These are phyloP conservation scores for Nothocercus nigrocapillus DNA, from an alignment of 2,113 vertebrate species.

Conservation along the genomic window DNA sequence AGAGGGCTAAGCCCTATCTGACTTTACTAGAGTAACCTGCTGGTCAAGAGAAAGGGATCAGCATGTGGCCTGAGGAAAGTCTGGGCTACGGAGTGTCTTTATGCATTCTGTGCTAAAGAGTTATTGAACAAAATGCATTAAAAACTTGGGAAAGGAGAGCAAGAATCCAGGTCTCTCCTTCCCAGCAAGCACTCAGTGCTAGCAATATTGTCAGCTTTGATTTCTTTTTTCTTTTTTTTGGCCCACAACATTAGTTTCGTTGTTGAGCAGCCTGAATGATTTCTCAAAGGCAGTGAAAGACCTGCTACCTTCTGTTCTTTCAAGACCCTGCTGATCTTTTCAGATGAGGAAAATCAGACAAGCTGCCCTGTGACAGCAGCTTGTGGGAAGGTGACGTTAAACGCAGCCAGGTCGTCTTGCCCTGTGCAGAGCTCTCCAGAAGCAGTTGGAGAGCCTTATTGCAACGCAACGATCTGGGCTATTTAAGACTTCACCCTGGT, in stretches of 20 bases:
- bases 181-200: neutral
- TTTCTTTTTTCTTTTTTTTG: constrained; percentile 32
- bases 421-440: constrained; percentile 12
- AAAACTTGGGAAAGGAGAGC: neutral
- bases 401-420: constrained; percentile 5
- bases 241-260: neutral
- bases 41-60: neutral
- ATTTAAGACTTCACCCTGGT: constrained; percentile 24
- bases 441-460: constrained; percentile 24
- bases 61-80: neutral
- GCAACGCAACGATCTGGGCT: neutral
- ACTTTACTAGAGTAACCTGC: neutral
- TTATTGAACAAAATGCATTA: neutral
- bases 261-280: neutral
- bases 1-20: neutral
- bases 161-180: neutral
- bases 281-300: constrained; percentile 36
- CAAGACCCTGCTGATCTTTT: constrained; percentile 37
- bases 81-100: neutral
- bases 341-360: constrained; percentile 18
- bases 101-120: neutral
- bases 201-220: neutral
- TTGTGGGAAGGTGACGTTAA: neutral
- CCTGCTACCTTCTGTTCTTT: constrained; percentile 31
- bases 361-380: constrained; percentile 13